These are phyloP conservation scores for Cheilosia soror DNA, from an alignment of 2,888 invertebrate species.

Conservation along the genomic window DNA sequence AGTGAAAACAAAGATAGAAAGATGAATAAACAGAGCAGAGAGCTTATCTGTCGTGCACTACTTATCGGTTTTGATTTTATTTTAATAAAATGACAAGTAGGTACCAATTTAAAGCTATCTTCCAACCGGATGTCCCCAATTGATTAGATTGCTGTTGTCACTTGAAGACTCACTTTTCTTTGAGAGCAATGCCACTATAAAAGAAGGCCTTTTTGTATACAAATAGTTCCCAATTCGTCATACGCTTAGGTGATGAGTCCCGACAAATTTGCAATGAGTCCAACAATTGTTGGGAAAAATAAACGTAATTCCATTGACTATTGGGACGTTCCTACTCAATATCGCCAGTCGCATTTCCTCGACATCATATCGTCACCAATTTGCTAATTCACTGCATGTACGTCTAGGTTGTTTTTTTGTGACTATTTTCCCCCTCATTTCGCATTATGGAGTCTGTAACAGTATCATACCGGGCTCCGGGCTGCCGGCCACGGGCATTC, in stretches of 20 bases:
- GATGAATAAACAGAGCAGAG: background rate
- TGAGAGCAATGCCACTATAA: background rate
- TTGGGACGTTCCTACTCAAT: background rate
- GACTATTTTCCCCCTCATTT: background rate
- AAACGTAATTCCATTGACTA: background rate
- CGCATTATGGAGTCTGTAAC: conserved; percentile 45
- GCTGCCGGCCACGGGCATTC: conserved; percentile 47
- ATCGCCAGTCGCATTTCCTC: conserved; percentile 1
- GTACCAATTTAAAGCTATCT: background rate
- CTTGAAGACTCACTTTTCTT: background rate
- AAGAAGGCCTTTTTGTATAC: background rate
- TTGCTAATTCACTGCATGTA: conserved; percentile 47
- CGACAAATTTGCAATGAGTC: conserved; percentile 13
- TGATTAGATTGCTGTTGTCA: conserved; percentile 10
- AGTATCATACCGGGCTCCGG: conserved; percentile 57
- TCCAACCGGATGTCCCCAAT: conserved; percentile 10
- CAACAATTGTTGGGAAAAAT: background rate
- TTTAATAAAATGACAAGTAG: background rate
- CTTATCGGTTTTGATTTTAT: background rate
- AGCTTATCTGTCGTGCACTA: background rate
- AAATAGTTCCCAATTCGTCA: conserved; percentile 2
- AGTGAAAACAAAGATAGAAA: background rate
- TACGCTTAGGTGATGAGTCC: conserved; percentile 6
- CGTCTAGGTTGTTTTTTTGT: background rate
- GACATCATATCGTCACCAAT: conserved; percentile 20